Evolutionary conservation across 1,140 invertebrate genomes (phyloP).

Genomic region (Anastatus disparis): DNA sequence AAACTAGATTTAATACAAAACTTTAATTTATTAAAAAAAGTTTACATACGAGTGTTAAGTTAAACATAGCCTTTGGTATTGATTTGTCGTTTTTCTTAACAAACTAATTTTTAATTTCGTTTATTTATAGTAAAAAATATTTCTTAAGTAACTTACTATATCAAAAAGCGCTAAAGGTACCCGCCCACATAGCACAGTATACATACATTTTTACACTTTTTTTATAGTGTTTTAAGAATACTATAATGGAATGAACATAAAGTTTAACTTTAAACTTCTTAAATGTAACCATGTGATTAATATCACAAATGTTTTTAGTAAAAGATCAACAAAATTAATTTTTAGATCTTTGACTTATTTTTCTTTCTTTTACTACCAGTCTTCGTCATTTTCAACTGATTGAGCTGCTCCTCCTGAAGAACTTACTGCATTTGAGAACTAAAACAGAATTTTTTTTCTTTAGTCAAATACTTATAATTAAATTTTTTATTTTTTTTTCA

Average conservation of each 20-base stretch:
- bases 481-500: too few species aligned
- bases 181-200: too few species aligned
- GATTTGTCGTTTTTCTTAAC: not conserved
- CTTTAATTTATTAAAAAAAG: slow-evolving; percentile 26
- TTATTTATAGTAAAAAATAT: not conserved
- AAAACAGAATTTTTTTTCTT: not conserved
- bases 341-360: not conserved
- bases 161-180: too few species aligned
- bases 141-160: not conserved
- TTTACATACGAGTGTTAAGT: not conserved
- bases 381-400: slow-evolving; percentile 18
- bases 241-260: not conserved
- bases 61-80: slow-evolving; percentile 5
- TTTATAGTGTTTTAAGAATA: not conserved
- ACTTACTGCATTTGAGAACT: slow-evolving; percentile 13
- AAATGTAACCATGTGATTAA: not conserved
- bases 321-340: not conserved
- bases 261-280: not conserved
- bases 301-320: not conserved
- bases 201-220: too few species aligned
- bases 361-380: slow-evolving; percentile 4
- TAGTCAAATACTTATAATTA: not conserved
- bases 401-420: not conserved
- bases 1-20: slow-evolving; percentile 22
- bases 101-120: not conserved